A percentile compares a stretch with the other conserved stretches of the same genome.
phyloP scores from a whole-genome alignment of 2,113 vertebrate species.

The Myiopsitta monachus region DNA sequence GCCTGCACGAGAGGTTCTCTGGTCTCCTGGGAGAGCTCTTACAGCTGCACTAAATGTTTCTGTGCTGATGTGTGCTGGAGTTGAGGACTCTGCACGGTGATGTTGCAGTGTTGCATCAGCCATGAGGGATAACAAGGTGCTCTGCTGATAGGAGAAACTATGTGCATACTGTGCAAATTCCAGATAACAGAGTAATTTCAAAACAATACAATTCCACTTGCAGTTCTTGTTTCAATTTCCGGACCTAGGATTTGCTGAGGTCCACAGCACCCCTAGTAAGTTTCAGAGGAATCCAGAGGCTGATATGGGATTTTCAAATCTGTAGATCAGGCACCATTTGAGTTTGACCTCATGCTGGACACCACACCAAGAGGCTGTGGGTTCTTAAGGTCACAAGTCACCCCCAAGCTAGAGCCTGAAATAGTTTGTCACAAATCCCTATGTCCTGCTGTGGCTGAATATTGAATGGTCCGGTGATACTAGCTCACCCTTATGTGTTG shows the following conservation, averaged over 20 bases:
- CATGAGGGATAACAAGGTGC: not conserved
- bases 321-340: not conserved
- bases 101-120: rapidly evolving
- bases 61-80: not conserved
- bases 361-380: not conserved
- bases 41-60: not conserved
- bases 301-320: not conserved
- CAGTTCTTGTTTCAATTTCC: constrained; percentile 5
- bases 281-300: not conserved
- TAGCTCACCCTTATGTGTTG: not conserved
- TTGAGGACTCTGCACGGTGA: not conserved
- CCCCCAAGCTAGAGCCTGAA: not conserved
- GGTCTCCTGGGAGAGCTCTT: not conserved
- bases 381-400: not conserved
- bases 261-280: not conserved
- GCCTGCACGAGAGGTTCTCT: not conserved
- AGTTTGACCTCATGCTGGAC: not conserved
- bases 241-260: not conserved
- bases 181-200: not conserved
- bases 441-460: not conserved
- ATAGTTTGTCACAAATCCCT: not conserved
- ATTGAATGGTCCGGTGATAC: not conserved
- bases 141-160: not conserved
- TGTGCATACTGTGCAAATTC: not conserved
- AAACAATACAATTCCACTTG: constrained; percentile 4